These are phyloP conservation scores for Stegophylla sp. DNA, from an alignment of 2,888 invertebrate species.

Conservation along the genomic window DNA sequence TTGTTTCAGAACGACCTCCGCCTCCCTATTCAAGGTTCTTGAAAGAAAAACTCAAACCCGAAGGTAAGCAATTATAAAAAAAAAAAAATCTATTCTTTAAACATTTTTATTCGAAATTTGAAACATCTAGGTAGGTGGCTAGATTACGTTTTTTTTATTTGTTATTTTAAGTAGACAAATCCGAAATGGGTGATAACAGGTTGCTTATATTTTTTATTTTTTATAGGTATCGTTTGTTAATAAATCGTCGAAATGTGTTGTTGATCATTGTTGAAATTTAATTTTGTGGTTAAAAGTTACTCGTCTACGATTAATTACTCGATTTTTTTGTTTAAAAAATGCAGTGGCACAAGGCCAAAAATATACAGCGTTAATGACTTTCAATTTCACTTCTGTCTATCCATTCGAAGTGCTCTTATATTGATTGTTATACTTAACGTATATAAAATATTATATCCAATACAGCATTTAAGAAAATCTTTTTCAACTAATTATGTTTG, in stretches of 20 bases:
- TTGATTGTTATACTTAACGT: not conserved
- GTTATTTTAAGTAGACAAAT: too few species aligned
- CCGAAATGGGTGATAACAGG: too few species aligned
- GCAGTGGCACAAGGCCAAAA: slow-evolving; percentile 42
- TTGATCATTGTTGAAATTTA: not conserved
- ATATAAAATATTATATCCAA: too few species aligned
- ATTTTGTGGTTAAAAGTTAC: not conserved
- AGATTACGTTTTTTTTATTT: too few species aligned
- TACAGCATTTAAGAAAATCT: too few species aligned
- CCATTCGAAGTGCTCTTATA: not conserved
- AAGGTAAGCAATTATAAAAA: slow-evolving; percentile 70
- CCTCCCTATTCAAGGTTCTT: slow-evolving; percentile 82
- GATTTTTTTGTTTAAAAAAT: slow-evolving; percentile 21
- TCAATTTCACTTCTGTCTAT: slow-evolving; percentile 44
- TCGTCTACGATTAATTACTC: not conserved
- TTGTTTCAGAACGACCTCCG: slow-evolving; percentile 80
- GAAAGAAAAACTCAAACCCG: slow-evolving; percentile 73
- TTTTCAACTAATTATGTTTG: too few species aligned
- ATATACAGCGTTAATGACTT: slow-evolving; percentile 23
- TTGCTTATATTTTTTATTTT: too few species aligned
- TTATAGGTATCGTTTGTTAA: not conserved
- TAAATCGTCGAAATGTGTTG: not conserved
- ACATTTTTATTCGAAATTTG: not conserved
- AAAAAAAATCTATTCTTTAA: not conserved
- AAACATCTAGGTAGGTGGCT: not conserved